Percentiles rank a stretch among this genome's conserved stretches.
Conservation (phyloP, 2,797 vertebrate genomes). For the Acanthornis magna region DNA sequence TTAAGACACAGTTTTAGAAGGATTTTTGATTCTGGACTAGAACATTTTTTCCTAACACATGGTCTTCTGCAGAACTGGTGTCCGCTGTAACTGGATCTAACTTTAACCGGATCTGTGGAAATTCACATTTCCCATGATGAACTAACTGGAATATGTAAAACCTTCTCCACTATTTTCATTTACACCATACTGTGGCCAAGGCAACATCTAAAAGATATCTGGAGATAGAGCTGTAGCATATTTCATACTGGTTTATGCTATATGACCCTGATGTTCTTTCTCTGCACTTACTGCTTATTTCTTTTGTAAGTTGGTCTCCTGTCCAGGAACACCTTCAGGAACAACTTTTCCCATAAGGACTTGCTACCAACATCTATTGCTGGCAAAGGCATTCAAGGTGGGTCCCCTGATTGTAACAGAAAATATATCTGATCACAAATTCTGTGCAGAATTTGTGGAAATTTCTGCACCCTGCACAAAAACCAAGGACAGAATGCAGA, state of each 20-base stretch:
- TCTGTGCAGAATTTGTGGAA: neutral
- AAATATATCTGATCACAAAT: neutral
- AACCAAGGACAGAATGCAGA: neutral
- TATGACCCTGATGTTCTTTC: neutral
- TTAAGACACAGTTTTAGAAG: neutral
- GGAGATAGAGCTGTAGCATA: neutral
- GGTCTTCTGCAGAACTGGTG: neutral
- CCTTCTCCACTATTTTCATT: neutral
- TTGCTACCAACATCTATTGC: neutral
- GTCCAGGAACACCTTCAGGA: neutral
- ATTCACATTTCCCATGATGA: neutral
- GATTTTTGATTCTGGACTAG: neutral
- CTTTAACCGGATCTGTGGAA: neutral
- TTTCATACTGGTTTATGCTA: neutral
- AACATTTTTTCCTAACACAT: neutral
- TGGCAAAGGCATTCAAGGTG: neutral
- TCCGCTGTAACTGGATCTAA: neutral
- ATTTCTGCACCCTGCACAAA: neutral
- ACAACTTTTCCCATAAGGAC: neutral
- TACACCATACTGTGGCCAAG: neutral
- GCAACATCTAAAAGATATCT: neutral
- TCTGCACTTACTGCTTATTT: neutral
- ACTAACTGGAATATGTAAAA: neutral
- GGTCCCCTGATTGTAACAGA: neutral
- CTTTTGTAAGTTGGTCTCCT: neutral